phyloP scores from a whole-genome alignment of 2,888 invertebrate genomes.

The Chrysodeixis includens region DNA sequence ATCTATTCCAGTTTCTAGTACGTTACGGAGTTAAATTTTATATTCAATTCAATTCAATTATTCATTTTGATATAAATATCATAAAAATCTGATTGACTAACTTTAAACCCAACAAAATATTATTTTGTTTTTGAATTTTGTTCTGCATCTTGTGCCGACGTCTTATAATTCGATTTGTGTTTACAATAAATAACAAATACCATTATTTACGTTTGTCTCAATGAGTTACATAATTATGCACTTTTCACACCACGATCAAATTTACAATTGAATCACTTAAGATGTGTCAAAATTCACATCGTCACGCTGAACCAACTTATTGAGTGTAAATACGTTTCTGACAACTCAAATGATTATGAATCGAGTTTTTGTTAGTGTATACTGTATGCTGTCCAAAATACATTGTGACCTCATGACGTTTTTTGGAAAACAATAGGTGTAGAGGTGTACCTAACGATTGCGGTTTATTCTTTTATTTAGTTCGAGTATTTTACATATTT shows the following conservation, averaged over 20 bases:
- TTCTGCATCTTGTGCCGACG: background rate
- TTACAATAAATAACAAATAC: background rate
- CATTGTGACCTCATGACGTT: slow-evolving; percentile 34
- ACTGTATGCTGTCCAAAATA: slow-evolving; percentile 20
- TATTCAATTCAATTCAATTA: too few species aligned
- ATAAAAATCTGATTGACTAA: too few species aligned
- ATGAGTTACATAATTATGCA: slow-evolving; percentile 1
- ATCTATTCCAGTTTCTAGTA: too few species aligned
- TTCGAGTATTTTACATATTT: too few species aligned
- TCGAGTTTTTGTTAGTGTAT: slow-evolving; percentile 16
- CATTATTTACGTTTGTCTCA: slow-evolving; percentile 2
- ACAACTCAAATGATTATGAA: slow-evolving; percentile 27
- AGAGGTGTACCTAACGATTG: background rate
- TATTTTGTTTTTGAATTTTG: too few species aligned
- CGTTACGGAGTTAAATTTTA: too few species aligned
- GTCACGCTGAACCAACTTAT: slow-evolving; percentile 37
- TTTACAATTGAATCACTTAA: background rate
- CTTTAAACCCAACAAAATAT: too few species aligned
- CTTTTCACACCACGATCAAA: background rate
- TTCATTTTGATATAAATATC: too few species aligned
- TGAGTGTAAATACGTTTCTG: slow-evolving; percentile 38
- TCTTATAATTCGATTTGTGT: background rate
- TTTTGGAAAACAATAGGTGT: background rate
- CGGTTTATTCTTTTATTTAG: too few species aligned
- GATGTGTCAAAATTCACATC: slow-evolving; percentile 39